A percentile compares a stretch with the other conserved stretches of the same genome.
phyloP scores from a whole-genome alignment of 1,140 invertebrate species.

The Heliconius melpomene region DNA sequence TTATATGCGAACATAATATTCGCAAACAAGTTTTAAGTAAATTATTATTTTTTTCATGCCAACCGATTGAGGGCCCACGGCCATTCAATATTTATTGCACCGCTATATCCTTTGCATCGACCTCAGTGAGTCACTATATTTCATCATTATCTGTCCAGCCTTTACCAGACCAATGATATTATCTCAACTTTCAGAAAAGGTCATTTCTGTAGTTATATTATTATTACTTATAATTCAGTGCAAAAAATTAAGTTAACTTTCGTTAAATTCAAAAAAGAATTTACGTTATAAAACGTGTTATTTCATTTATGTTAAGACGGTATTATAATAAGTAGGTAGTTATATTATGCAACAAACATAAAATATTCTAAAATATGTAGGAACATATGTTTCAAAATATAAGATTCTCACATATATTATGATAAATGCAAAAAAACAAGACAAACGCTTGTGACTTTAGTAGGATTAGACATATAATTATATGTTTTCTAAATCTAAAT shows the following conservation, averaged over 20 bases:
- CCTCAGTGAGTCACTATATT: constrained; percentile 48
- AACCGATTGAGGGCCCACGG: constrained; percentile 39
- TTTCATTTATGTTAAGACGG: neutral
- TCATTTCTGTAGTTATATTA: constrained; percentile 5
- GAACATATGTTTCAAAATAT: neutral
- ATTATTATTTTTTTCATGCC: neutral
- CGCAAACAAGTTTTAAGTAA: constrained; percentile 8
- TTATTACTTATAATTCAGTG: neutral
- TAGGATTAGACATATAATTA: constrained; percentile 3
- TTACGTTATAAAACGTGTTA: neutral
- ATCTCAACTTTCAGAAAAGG: constrained; percentile 35
- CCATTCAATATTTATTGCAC: constrained; percentile 32
- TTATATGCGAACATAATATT: no score
- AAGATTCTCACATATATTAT: neutral
- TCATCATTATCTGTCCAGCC: constrained; percentile 43
- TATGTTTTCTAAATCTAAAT: constrained; percentile 33
- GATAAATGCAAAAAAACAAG: neutral
- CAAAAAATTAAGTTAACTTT: neutral
- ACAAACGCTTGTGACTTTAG: neutral
- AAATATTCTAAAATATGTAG: neutral
- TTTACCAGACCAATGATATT: constrained; percentile 36
- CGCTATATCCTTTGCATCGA: constrained; percentile 42
- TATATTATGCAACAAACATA: neutral
- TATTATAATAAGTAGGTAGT: neutral
- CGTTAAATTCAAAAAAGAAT: neutral